Conservation (phyloP, 2,888 invertebrate species). For the Chloroclysta siterata region DNA sequence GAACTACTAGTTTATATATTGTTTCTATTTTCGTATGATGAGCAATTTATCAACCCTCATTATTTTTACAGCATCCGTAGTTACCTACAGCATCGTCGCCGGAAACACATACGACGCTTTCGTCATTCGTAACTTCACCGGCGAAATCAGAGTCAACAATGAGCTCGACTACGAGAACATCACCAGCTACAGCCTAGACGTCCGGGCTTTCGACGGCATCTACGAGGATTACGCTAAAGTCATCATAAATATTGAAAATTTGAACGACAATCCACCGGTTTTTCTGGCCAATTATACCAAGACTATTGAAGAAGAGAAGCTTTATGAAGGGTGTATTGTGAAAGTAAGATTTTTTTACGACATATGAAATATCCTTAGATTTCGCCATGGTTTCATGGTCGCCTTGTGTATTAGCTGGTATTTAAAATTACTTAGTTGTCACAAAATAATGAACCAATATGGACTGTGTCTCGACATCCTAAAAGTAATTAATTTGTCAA, state of each 20-base stretch:
- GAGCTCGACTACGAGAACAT: slow-evolving; percentile 93
- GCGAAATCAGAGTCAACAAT: slow-evolving; percentile 92
- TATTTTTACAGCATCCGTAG: slow-evolving; percentile 87
- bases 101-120: slow-evolving; percentile 96
- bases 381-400: too few species aligned
- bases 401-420: too few species aligned
- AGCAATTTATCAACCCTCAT: not conserved
- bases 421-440: too few species aligned
- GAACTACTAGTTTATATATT: too few species aligned
- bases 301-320: slow-evolving; percentile 90
- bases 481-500: too few species aligned
- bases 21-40: not conserved
- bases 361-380: not conserved
- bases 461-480: too few species aligned
- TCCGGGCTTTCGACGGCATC: slow-evolving; percentile 93
- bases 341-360: slow-evolving; percentile 68
- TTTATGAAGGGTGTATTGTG: slow-evolving; percentile 89
- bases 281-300: slow-evolving; percentile 90
- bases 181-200: slow-evolving; percentile 93
- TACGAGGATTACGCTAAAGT: slow-evolving; percentile 93
- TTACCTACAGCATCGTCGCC: slow-evolving; percentile 93
- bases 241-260: slow-evolving; percentile 93
- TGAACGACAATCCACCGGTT: slow-evolving; percentile 96
- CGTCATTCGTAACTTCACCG: slow-evolving; percentile 92
- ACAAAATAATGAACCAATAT: too few species aligned